These are phyloP conservation scores for Eurypyga helias DNA, from an alignment of 2,113 vertebrate genomes.

Conservation along the genomic window DNA sequence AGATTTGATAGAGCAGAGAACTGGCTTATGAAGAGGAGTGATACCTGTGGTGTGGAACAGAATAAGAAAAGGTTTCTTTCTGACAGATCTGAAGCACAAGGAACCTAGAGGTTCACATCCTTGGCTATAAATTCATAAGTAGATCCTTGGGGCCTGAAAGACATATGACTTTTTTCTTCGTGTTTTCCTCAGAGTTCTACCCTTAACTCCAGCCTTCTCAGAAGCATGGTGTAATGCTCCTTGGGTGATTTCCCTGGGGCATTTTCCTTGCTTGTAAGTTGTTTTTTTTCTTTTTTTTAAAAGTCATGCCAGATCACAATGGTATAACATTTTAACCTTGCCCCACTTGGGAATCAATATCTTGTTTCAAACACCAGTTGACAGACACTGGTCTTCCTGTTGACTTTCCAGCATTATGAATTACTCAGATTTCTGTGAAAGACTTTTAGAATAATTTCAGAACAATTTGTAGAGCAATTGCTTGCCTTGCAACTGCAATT, in stretches of 20 bases:
- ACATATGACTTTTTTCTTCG: conserved; percentile 3
- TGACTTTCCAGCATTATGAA: neutral
- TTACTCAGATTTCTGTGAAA: neutral
- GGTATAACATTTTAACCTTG: conserved; percentile 40
- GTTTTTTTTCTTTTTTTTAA: no score
- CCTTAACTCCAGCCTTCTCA: neutral
- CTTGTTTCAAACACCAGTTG: conserved; percentile 2
- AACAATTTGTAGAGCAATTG: neutral
- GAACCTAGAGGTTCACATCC: neutral
- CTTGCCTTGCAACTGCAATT: neutral
- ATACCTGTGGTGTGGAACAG: neutral
- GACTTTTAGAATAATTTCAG: conserved; percentile 3
- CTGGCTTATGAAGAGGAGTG: neutral
- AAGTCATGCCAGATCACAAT: conserved; percentile 18
- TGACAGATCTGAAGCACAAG: neutral
- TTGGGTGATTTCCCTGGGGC: neutral
- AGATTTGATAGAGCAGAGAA: neutral
- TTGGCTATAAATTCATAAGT: conserved; percentile 12
- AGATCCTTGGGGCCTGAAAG: neutral
- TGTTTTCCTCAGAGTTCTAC: conserved; percentile 8
- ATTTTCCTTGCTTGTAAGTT: conserved; percentile 5
- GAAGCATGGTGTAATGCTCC: neutral
- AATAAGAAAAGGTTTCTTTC: neutral
- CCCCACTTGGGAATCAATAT: conserved; percentile 9
- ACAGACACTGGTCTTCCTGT: conserved; percentile 40